Percentiles rank a stretch among this genome's conserved stretches.
These are phyloP conservation scores for Pan paniscus DNA, from an alignment of 2,113 vertebrate genomes.

Conservation along the genomic window DNA sequence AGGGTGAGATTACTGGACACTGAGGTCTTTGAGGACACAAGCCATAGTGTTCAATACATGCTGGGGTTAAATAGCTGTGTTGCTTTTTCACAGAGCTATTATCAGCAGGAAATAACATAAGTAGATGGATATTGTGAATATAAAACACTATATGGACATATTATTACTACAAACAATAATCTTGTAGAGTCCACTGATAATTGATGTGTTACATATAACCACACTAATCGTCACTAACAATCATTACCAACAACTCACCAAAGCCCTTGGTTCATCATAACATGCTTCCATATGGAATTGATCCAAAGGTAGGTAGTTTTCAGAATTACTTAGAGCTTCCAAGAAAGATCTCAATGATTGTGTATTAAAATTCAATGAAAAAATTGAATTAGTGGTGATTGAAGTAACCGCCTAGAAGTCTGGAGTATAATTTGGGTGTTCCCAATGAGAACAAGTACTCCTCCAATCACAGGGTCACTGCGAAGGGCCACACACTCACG, in stretches of 20 bases:
- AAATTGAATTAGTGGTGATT: background rate
- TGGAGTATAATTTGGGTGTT: background rate
- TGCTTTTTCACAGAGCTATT: background rate
- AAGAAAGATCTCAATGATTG: background rate
- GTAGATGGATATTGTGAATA: background rate
- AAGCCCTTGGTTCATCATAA: background rate
- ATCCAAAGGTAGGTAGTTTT: constrained; percentile 1
- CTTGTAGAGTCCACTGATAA: background rate
- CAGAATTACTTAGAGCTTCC: background rate
- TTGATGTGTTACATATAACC: background rate
- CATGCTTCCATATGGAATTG: constrained; percentile 9
- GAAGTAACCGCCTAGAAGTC: background rate
- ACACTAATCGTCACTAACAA: constrained; percentile 8
- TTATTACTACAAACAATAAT: constrained; percentile 15
- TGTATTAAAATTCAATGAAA: constrained; percentile 12
- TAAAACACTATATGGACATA: background rate
- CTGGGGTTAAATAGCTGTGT: background rate
- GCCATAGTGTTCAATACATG: background rate
- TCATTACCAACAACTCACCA: background rate
- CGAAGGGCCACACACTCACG: background rate
- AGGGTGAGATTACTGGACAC: background rate
- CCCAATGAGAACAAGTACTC: background rate
- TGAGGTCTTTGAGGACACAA: background rate
- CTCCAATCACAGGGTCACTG: background rate
- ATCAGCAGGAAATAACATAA: background rate